phyloP scores from a whole-genome alignment of 2,888 invertebrate genomes.

The Drosophila putrida region DNA sequence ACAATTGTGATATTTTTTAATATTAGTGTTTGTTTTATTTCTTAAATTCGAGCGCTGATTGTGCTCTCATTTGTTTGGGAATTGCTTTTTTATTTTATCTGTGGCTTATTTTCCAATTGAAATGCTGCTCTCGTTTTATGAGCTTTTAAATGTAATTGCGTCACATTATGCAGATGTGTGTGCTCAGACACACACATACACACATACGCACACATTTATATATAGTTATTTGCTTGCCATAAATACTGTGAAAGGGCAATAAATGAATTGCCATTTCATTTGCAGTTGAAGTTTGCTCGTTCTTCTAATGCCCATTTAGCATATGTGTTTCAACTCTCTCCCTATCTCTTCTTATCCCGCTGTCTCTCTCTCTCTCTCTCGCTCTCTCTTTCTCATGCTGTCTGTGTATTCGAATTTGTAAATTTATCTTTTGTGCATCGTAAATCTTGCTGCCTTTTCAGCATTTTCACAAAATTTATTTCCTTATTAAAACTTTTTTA shows the following conservation, averaged over 20 bases:
- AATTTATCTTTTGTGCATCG: slow-evolving; percentile 77
- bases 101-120: slow-evolving; percentile 51
- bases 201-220: slow-evolving; percentile 8
- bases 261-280: slow-evolving; percentile 80
- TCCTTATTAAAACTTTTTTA: slow-evolving; percentile 81
- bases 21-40: slow-evolving; percentile 13
- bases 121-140: slow-evolving; percentile 56
- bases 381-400: slow-evolving; percentile 8
- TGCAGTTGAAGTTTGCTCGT: slow-evolving; percentile 57
- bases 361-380: not conserved
- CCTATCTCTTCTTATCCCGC: not conserved
- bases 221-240: slow-evolving; percentile 73
- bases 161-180: slow-evolving; percentile 67
- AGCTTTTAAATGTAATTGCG: slow-evolving; percentile 71
- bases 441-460: slow-evolving; percentile 79
- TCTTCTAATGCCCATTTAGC: slow-evolving; percentile 65
- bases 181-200: slow-evolving; percentile 1
- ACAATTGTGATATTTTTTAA: not conserved
- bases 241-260: slow-evolving; percentile 64
- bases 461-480: slow-evolving; percentile 77
- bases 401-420: slow-evolving; percentile 48
- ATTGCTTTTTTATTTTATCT: slow-evolving; percentile 39
- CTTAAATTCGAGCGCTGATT: slow-evolving; percentile 18
- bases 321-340: slow-evolving; percentile 29
- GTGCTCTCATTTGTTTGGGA: slow-evolving; percentile 32